Percentiles rank a stretch among this genome's conserved stretches.
Conservation (phyloP, 2,888 invertebrate genomes). For the Prosapia bicincta region DNA sequence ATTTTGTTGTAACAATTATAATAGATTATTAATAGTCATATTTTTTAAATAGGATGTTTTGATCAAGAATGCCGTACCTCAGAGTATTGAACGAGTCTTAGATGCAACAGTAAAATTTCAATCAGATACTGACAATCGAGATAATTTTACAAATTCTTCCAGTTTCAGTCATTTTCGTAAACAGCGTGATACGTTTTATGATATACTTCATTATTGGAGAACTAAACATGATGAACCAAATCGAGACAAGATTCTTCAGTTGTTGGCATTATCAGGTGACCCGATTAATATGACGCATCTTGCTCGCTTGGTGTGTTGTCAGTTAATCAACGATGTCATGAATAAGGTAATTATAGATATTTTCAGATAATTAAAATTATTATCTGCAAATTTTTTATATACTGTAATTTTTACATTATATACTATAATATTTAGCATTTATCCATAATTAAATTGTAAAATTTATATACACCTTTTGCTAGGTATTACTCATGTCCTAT, state of each 20-base stretch:
- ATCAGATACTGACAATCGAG: slow-evolving; percentile 26
- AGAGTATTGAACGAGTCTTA: not conserved
- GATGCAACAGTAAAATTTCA: slow-evolving; percentile 31
- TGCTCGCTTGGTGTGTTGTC: slow-evolving; percentile 21
- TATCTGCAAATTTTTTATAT: not conserved
- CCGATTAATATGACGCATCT: slow-evolving; percentile 26
- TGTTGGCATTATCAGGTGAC: slow-evolving; percentile 18
- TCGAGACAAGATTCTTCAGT: not conserved
- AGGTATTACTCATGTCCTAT: too few relatives aligned
- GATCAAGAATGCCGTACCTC: not conserved
- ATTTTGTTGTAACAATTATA: too few relatives aligned
- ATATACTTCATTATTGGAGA: slow-evolving; percentile 31
- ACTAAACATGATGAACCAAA: slow-evolving; percentile 3
- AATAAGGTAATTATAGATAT: not conserved
- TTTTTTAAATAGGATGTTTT: slow-evolving; percentile 8
- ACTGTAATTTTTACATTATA: too few relatives aligned
- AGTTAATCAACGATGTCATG: slow-evolving; percentile 7
- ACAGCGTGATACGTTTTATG: slow-evolving; percentile 32
- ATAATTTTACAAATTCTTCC: slow-evolving; percentile 26
- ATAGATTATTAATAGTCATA: too few relatives aligned
- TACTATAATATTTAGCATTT: too few relatives aligned
- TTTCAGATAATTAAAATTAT: not conserved
- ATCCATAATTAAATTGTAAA: too few relatives aligned
- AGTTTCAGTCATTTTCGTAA: slow-evolving; percentile 30
- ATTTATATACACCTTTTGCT: too few relatives aligned